Evolutionary conservation across 2,113 vertebrate species (phyloP).

Genomic region (Rattus norvegicus): DNA sequence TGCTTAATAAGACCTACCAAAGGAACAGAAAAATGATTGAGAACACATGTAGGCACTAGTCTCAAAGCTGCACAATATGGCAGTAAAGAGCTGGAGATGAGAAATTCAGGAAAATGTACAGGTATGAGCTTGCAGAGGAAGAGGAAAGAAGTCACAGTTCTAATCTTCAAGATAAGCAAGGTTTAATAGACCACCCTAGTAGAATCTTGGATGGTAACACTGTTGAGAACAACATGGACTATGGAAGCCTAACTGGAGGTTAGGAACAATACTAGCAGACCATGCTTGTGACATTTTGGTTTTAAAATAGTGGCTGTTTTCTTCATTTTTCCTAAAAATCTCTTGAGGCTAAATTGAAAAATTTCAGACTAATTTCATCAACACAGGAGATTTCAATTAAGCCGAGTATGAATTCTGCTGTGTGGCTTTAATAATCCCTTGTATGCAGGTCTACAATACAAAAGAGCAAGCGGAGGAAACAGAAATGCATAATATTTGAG

Average conservation of each 20-base stretch:
- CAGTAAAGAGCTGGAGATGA: conserved; percentile 85
- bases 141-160: conserved; percentile 65
- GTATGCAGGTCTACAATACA: background rate
- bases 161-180: conserved; percentile 91
- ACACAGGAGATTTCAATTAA: background rate
- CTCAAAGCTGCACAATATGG: conserved; percentile 82
- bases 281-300: background rate
- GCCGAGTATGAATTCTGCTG: background rate
- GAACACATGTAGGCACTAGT: conserved; percentile 84
- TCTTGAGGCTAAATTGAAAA: background rate
- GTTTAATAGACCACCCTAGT: background rate
- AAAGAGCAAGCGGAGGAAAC: background rate
- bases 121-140: conserved; percentile 69
- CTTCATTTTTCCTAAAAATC: background rate
- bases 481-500: background rate
- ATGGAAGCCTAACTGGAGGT: background rate
- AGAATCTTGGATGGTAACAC: background rate
- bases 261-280: background rate
- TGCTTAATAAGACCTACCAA: conserved; percentile 80
- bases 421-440: background rate
- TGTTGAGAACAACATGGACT: background rate
- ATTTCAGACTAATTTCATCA: background rate
- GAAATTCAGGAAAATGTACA: conserved; percentile 80
- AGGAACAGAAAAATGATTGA: conserved; percentile 79
- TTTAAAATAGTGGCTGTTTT: background rate